phyloP scores from a whole-genome alignment of 2,888 invertebrate genomes.

The Chalcis sispes region DNA sequence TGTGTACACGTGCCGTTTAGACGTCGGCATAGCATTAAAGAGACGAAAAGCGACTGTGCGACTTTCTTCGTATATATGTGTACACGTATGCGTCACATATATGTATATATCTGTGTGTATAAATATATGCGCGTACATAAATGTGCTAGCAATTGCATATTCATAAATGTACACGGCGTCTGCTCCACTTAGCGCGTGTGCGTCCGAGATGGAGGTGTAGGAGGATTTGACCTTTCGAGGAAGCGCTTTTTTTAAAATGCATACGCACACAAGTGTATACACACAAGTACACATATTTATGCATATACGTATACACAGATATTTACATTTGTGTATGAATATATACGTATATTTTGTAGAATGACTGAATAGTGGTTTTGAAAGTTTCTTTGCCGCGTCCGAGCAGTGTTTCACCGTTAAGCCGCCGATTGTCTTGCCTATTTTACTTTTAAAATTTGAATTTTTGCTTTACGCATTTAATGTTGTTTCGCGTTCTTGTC shows the following conservation, averaged over 20 bases:
- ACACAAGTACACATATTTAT: too few relatives aligned
- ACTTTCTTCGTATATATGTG: too few relatives aligned
- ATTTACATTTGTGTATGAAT: background rate
- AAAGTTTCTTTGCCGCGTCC: slow-evolving; percentile 12
- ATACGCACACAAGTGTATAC: too few relatives aligned
- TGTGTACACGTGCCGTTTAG: too few relatives aligned
- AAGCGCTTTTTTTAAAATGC: slow-evolving; percentile 39
- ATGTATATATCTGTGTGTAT: slow-evolving; percentile 45
- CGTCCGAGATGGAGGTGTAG: slow-evolving; percentile 66
- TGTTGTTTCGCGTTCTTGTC: background rate
- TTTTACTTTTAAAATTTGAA: slow-evolving; percentile 28
- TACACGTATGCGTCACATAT: slow-evolving; percentile 61
- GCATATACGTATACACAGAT: background rate
- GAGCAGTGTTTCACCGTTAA: slow-evolving; percentile 43
- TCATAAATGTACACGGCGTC: slow-evolving; percentile 65
- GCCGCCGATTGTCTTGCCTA: slow-evolving; percentile 19
- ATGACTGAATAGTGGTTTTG: slow-evolving; percentile 35
- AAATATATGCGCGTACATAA: too few relatives aligned
- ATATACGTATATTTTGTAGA: slow-evolving; percentile 23
- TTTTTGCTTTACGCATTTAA: background rate
- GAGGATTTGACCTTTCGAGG: slow-evolving; percentile 65
- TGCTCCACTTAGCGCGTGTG: slow-evolving; percentile 65
- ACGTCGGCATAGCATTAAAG: slow-evolving; percentile 42
- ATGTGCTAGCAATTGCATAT: too few relatives aligned
- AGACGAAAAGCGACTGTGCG: slow-evolving; percentile 9